phyloP scores from a whole-genome alignment of 2,888 invertebrate species.

The Drosophila mercatorum region DNA sequence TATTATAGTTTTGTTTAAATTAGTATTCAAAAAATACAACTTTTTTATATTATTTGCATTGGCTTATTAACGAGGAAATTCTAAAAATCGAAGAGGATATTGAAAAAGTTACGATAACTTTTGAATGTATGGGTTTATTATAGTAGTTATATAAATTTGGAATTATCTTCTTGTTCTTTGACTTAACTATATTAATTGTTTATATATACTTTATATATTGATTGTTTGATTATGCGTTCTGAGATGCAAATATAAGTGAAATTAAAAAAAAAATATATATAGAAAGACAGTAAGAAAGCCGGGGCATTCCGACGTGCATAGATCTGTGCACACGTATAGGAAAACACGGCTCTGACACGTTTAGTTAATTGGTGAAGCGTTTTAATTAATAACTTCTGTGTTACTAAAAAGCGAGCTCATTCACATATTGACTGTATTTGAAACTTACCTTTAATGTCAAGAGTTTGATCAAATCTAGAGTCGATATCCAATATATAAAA shows the following conservation, averaged over 20 bases:
- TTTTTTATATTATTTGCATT: conserved; percentile 62
- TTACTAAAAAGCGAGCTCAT: too few species aligned
- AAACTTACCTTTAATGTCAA: too few species aligned
- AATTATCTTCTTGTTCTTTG: conserved; percentile 24
- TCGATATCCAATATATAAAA: too few species aligned
- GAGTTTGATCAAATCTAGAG: too few species aligned
- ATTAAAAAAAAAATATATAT: too few species aligned
- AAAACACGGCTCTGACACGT: too few species aligned
- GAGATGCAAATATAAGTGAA: conserved; percentile 10
- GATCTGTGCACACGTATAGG: too few species aligned
- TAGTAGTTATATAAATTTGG: conserved; percentile 28
- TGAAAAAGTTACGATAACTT: neutral
- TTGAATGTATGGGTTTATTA: conserved; percentile 34
- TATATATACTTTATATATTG: conserved; percentile 43
- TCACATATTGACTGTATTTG: too few species aligned
- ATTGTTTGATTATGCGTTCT: conserved; percentile 46
- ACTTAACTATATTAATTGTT: conserved; percentile 50
- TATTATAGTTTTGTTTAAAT: conserved; percentile 42
- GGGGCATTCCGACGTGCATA: too few species aligned
- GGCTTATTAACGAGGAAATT: conserved; percentile 14
- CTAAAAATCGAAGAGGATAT: conserved; percentile 11
- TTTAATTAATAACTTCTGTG: too few species aligned
- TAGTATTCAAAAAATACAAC: neutral
- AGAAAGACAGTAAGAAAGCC: too few species aligned
- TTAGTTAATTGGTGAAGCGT: too few species aligned